Evolutionary conservation across 2,888 invertebrate genomes (phyloP).

Genomic region (Tetrapedia diversipes): DNA sequence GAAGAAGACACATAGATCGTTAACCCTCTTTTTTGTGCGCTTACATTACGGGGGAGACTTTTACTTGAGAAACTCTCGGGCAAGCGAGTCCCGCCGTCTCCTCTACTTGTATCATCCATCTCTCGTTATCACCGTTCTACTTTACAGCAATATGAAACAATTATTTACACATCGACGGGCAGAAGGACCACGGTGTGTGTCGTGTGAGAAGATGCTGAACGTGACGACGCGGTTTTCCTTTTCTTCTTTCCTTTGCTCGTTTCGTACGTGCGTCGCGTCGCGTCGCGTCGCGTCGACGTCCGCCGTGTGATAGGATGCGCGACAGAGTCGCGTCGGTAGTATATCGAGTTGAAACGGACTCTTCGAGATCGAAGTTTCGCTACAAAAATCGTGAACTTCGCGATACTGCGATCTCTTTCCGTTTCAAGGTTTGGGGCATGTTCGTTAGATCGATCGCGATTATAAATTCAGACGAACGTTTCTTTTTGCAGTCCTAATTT

Average conservation of each 20-base stretch:
- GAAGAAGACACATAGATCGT: slow-evolving; percentile 76
- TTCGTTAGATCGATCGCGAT: slow-evolving; percentile 4
- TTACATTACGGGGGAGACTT: slow-evolving; percentile 70
- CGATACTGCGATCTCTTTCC: slow-evolving; percentile 24
- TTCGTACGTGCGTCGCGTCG: background rate
- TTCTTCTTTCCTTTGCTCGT: background rate
- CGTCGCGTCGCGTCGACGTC: slow-evolving; percentile 27
- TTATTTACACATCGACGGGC: slow-evolving; percentile 70
- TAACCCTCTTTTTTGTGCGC: slow-evolving; percentile 73
- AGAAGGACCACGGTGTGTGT: slow-evolving; percentile 51
- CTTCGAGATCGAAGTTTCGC: slow-evolving; percentile 20
- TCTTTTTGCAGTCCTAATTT: background rate
- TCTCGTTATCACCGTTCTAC: slow-evolving; percentile 58
- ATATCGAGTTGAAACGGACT: background rate
- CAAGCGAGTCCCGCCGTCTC: slow-evolving; percentile 49
- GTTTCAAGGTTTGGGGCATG: background rate
- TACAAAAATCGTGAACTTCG: background rate
- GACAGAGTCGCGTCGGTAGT: background rate
- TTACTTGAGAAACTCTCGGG: slow-evolving; percentile 36
- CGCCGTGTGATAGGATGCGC: slow-evolving; percentile 9
- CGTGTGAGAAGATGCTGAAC: slow-evolving; percentile 43
- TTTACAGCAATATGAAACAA: slow-evolving; percentile 69
- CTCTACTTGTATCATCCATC: slow-evolving; percentile 48
- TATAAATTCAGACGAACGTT: slow-evolving; percentile 9
- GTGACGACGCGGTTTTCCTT: background rate